phyloP scores from a whole-genome alignment of 1,140 invertebrate genomes.

The Ganaspis sp. region DNA sequence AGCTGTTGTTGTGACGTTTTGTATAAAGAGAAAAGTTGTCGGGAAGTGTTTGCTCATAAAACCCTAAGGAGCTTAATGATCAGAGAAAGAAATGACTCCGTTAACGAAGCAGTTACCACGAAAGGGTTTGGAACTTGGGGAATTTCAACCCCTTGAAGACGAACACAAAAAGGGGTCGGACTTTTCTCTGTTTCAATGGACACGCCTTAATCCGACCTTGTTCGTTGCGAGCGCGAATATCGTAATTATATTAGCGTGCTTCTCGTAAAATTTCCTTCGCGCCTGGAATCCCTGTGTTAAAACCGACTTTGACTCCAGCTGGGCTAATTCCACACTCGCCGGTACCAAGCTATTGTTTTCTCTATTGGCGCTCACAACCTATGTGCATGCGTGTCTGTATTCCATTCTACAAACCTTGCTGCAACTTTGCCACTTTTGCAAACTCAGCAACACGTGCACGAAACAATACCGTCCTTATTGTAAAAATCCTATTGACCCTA shows the following conservation, averaged over 20 bases:
- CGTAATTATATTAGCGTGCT: conserved; percentile 63
- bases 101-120: conserved; percentile 55
- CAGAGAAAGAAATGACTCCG: conserved; percentile 49
- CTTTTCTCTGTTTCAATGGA: conserved; percentile 53
- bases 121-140: conserved; percentile 23
- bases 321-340: conserved; percentile 9
- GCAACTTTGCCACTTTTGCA: background rate
- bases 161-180: background rate
- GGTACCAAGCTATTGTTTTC: conserved; percentile 4
- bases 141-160: conserved; percentile 48
- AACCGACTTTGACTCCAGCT: background rate
- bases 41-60: conserved; percentile 18
- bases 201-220: conserved; percentile 59
- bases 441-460: background rate
- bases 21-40: background rate
- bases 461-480: background rate
- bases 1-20: background rate
- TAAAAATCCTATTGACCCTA: too few species aligned
- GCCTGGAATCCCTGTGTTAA: conserved; percentile 12
- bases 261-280: conserved; percentile 52
- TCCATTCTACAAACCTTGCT: background rate
- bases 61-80: conserved; percentile 29
- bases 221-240: conserved; percentile 53
- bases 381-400: background rate
- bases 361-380: background rate